Evolutionary conservation across 2,113 vertebrate genomes (phyloP).

Genomic region (Leucosticte australis): DNA sequence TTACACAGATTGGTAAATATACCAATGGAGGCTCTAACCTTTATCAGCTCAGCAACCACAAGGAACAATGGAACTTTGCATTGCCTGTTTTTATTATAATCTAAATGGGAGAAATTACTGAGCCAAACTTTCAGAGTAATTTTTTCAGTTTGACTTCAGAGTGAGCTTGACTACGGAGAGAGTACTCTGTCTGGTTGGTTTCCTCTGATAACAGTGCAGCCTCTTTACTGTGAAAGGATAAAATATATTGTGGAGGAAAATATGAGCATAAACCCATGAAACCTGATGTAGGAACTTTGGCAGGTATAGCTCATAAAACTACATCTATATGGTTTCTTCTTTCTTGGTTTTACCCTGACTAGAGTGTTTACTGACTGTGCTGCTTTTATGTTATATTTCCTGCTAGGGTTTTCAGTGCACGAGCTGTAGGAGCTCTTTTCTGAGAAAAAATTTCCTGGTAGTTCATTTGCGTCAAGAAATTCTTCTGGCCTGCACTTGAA

Average conservation of each 20-base stretch:
- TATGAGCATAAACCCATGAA: background rate
- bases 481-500: background rate
- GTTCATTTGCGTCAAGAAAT: background rate
- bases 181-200: background rate
- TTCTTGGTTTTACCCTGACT: background rate
- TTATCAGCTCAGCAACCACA: background rate
- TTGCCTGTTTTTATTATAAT: background rate
- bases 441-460: background rate
- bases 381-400: conserved; percentile 18
- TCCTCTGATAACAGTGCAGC: background rate
- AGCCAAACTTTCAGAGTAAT: background rate
- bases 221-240: background rate
- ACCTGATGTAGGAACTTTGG: background rate
- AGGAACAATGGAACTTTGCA: background rate
- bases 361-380: background rate
- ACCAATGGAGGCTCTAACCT: background rate
- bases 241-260: conserved; percentile 29
- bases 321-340: background rate
- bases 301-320: background rate
- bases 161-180: background rate
- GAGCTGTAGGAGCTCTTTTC: background rate
- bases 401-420: background rate
- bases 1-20: background rate
- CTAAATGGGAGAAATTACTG: background rate
- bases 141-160: background rate